A percentile compares a stretch with the other conserved stretches of the same genome.
Conservation (phyloP, 2,113 vertebrate genomes). For the Onychorhynchus coronatus region DNA sequence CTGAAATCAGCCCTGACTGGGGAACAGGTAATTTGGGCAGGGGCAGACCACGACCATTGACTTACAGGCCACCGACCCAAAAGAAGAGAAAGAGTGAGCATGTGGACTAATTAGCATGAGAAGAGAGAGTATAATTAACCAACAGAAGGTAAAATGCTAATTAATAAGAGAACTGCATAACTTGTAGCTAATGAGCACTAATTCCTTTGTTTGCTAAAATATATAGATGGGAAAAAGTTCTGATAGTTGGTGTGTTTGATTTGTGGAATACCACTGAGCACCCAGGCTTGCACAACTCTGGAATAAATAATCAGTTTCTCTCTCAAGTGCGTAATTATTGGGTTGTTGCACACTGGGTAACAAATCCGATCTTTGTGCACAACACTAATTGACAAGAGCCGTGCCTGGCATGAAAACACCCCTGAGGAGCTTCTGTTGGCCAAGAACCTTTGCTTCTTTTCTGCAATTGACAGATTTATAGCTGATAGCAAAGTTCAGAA, state of each 20-base stretch:
- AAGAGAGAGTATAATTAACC: background rate
- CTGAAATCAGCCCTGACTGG: background rate
- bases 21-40: background rate
- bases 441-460: background rate
- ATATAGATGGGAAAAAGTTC: background rate
- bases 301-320: background rate
- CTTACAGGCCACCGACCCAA: background rate
- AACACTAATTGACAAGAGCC: background rate
- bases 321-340: background rate
- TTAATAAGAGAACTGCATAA: background rate
- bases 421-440: background rate
- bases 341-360: background rate
- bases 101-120: background rate
- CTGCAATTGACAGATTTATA: background rate
- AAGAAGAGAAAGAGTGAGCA: background rate
- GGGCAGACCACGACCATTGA: background rate
- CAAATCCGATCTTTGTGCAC: background rate
- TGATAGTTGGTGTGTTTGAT: background rate
- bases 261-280: background rate
- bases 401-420: background rate
- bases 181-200: background rate
- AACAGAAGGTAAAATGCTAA: background rate
- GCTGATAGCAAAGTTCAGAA: background rate
- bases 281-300: background rate
- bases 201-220: background rate